Evolutionary conservation across 64 coral and sea anemone genomes (phyloP).

Genomic region (Montipora efflorescens): DNA sequence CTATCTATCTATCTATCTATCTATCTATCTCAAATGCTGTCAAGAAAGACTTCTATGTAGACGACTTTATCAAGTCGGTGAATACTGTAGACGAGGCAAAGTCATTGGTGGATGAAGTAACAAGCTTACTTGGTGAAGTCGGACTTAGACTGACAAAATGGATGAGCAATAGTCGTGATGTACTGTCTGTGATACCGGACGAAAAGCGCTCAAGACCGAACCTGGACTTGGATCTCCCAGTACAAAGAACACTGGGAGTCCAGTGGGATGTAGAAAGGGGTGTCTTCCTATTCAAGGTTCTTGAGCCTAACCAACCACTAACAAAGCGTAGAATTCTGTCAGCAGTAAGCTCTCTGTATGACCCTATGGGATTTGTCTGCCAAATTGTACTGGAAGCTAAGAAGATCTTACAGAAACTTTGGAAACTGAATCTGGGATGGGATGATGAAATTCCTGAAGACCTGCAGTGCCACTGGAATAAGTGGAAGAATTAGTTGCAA

Average conservation of each 20-base stretch:
- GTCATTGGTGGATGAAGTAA: neutral
- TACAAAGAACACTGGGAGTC: constrained; percentile 6
- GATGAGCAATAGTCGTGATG: constrained; percentile 20
- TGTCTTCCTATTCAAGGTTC: too few relatives aligned
- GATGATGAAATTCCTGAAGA: too few relatives aligned
- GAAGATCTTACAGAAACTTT: too few relatives aligned
- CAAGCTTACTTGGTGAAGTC: too few relatives aligned
- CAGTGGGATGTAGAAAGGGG: neutral
- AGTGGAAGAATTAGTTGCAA: constrained; percentile 18
- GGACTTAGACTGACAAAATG: constrained; percentile 39
- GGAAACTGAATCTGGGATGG: too few relatives aligned
- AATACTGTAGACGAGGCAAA: neutral
- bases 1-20: too few relatives aligned
- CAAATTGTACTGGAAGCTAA: too few relatives aligned
- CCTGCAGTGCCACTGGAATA: neutral
- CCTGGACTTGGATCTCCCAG: neutral
- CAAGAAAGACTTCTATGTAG: constrained; percentile 60
- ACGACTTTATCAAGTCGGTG: constrained; percentile 63
- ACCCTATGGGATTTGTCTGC: too few relatives aligned
- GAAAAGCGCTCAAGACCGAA: constrained; percentile 1
- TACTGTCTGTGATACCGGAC: constrained; percentile 11
- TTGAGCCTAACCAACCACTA: too few relatives aligned
- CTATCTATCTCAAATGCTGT: constrained; percentile 26
- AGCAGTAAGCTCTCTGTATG: too few relatives aligned
- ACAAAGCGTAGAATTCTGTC: too few relatives aligned